These are phyloP conservation scores for Homarus americanus DNA, from an alignment of 1,140 invertebrate genomes.

Conservation along the genomic window DNA sequence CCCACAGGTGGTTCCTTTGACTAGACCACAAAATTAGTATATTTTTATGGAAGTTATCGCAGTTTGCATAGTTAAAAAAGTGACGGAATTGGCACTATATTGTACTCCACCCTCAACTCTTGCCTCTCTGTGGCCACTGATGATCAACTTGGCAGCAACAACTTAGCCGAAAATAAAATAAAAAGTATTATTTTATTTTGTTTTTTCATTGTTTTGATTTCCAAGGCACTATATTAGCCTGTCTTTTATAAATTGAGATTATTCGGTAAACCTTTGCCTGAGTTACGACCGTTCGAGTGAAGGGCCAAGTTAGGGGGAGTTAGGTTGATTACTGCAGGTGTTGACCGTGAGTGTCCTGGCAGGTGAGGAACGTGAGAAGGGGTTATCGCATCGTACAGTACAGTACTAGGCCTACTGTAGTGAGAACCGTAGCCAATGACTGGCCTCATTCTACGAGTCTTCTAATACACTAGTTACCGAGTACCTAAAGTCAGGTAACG, in stretches of 20 bases:
- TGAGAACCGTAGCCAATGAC: constrained; percentile 60
- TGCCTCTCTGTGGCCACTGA: constrained; percentile 25
- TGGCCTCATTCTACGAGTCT: constrained; percentile 23
- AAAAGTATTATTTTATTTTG: too few species aligned
- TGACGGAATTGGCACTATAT: constrained; percentile 68
- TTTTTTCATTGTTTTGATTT: too few species aligned
- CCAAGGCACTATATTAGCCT: too few species aligned
- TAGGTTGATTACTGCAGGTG: too few species aligned
- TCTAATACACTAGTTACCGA: constrained; percentile 4
- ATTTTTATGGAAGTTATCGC: constrained; percentile 40
- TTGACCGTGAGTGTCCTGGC: neutral
- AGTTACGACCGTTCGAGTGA: too few species aligned
- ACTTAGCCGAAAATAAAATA: too few species aligned
- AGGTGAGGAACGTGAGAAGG: constrained; percentile 41
- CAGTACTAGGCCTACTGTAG: constrained; percentile 52
- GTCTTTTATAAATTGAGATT: too few species aligned
- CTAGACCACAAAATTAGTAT: constrained; percentile 57
- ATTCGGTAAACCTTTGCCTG: too few species aligned
- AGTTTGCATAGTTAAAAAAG: constrained; percentile 71
- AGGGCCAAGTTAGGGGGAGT: too few species aligned
- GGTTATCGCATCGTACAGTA: neutral
- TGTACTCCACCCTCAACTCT: constrained; percentile 60
- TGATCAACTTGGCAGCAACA: neutral
- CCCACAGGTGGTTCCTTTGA: neutral
- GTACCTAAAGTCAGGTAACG: neutral